phyloP scores from a whole-genome alignment of 2,888 invertebrate species.

The Baccha elongata region DNA sequence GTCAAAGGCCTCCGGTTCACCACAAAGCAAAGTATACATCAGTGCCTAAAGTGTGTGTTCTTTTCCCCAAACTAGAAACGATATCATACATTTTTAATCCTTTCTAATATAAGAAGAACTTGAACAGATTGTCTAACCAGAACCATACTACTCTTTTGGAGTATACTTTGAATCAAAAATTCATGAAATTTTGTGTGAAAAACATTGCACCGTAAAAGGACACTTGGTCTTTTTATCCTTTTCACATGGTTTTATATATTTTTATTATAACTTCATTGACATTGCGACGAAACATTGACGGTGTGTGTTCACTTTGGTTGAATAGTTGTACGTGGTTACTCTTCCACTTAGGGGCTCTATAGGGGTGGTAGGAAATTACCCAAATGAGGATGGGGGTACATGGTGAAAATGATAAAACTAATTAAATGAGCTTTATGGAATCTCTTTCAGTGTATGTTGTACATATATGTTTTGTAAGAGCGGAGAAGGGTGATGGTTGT shows the following conservation, averaged over 20 bases:
- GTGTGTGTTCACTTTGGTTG: constrained; percentile 32
- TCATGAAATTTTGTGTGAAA: constrained; percentile 65
- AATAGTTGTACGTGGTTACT: constrained; percentile 57
- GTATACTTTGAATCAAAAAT: constrained; percentile 56
- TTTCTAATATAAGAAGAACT: constrained; percentile 29
- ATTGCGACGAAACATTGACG: neutral
- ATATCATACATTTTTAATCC: constrained; percentile 36
- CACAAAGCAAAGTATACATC: neutral
- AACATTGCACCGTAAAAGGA: constrained; percentile 50
- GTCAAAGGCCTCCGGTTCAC: neutral
- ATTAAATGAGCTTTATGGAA: constrained; percentile 64
- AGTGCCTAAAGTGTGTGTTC: neutral
- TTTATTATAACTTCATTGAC: neutral
- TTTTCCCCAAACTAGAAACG: neutral
- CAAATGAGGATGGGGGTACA: constrained; percentile 42
- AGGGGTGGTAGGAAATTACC: constrained; percentile 44
- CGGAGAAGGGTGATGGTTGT: constrained; percentile 1
- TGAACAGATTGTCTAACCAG: constrained; percentile 29
- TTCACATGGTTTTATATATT: constrained; percentile 30
- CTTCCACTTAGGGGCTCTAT: constrained; percentile 34
- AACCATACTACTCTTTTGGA: constrained; percentile 7
- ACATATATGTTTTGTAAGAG: neutral
- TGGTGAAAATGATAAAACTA: constrained; percentile 64
- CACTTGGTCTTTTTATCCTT: constrained; percentile 48
- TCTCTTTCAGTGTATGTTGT: constrained; percentile 15